Evolutionary conservation across 1,140 invertebrate genomes (phyloP).

Genomic region (Whitmania pigra): DNA sequence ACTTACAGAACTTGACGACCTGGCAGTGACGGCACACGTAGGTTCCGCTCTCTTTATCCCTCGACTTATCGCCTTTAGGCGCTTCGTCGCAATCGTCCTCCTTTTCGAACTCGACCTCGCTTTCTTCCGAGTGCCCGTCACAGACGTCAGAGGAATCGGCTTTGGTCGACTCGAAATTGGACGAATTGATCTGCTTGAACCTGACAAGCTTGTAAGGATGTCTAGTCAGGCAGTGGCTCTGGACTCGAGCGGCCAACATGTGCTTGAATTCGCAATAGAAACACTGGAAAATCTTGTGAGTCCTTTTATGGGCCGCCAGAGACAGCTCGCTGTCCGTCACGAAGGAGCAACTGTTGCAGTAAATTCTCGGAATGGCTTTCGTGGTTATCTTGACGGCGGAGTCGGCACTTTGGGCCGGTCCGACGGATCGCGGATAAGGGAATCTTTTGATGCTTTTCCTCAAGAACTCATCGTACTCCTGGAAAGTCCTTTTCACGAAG

Average conservation of each 20-base stretch:
- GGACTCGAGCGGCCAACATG: constrained; percentile 16
- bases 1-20: not conserved
- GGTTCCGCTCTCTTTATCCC: not conserved
- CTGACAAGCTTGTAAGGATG: constrained; percentile 14
- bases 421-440: not conserved
- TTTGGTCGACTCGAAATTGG: constrained; percentile 10
- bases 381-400: not conserved
- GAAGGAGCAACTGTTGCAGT: constrained; percentile 15
- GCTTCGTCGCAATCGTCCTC: not conserved
- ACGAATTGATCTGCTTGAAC: constrained; percentile 13
- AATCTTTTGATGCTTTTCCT: constrained; percentile 13
- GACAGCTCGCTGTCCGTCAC: constrained; percentile 18
- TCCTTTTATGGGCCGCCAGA: constrained; percentile 11
- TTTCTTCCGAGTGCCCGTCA: not conserved
- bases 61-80: not conserved
- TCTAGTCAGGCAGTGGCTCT: constrained; percentile 12
- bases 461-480: constrained; percentile 17
- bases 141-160: not conserved
- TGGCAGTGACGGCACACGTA: not conserved
- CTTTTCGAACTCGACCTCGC: not conserved
- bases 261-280: constrained; percentile 18
- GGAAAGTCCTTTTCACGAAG: constrained; percentile 13
- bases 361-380: not conserved
- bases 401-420: not conserved
- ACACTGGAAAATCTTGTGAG: constrained; percentile 16